Evolutionary conservation across 1,140 invertebrate species (phyloP), one percentile per base, ranked within the genome.

Genomic region (Drosophila asahinai): DNA sequence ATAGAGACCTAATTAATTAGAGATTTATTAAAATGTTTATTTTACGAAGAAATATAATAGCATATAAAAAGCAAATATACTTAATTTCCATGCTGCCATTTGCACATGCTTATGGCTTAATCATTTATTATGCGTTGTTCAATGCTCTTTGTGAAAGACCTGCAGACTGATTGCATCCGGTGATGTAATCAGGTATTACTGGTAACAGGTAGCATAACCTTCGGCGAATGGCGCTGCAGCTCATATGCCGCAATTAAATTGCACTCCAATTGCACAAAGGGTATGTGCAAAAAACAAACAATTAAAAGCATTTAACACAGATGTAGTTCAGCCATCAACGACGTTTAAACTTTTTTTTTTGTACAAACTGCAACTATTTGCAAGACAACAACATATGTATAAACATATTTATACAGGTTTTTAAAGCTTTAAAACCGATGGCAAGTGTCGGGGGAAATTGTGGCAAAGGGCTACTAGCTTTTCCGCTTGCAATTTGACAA

Each of bases 401-500:
- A 25, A 25, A 25, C 22, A 25, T 14, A 14, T 43, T 33, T 48
- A 38, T 49, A 40, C 7, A 9, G 25, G 25, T 58, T 38, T 40
- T 68, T 77, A 51, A 77, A 58, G 74, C 64, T 62, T 77, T 77
- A 68, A 77, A 61, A 40, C 33, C 6, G 3, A 0, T 12, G 11
- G 0, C 17, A 70, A 33, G 0, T 48, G 25, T 58, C 3, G 14
- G 5, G 12, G 9, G n/a, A 43, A 33, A 25, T 15, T 58, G 52
- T 27, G 19, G 22, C 11, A 4, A 55, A 68, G 51, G 51, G 19
- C n/a, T 57, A 40, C 19, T 62, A 33, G 19, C 25, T 62, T 43
- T 49, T 57, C 47, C 49, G 64, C 67, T 68, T 70, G 51, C 63
- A 52, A 80, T 71, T 80, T 80, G 73, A 75, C 70, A 87, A 67